phyloP scores from a whole-genome alignment of 2,888 invertebrate species.

The Stenodema calcarata region DNA sequence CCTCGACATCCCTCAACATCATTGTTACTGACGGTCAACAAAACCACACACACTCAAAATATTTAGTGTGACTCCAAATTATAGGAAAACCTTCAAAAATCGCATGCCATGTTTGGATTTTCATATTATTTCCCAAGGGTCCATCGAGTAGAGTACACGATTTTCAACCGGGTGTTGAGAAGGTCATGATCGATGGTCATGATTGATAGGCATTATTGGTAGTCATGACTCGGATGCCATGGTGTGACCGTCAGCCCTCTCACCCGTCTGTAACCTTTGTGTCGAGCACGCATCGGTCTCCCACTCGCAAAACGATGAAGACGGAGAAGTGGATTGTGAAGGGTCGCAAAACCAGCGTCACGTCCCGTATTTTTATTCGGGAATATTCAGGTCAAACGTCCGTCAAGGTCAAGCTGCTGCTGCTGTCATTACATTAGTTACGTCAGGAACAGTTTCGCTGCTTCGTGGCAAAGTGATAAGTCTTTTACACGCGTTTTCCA shows the following conservation, averaged over 20 bases:
- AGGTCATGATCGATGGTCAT: background rate
- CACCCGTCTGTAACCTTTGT: conserved; percentile 14
- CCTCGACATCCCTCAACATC: too few species aligned
- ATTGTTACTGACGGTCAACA: too few species aligned
- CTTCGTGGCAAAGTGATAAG: background rate
- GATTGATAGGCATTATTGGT: background rate
- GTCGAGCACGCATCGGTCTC: conserved; percentile 9
- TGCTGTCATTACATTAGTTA: background rate
- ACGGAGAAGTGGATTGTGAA: background rate
- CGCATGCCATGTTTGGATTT: too few species aligned
- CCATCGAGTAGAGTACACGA: background rate
- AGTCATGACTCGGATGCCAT: background rate
- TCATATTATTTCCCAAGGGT: background rate
- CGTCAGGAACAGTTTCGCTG: background rate
- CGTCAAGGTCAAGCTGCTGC: background rate
- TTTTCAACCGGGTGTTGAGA: background rate
- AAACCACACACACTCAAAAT: too few species aligned
- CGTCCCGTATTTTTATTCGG: background rate
- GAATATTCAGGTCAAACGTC: conserved; percentile 1
- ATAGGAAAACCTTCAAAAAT: too few species aligned
- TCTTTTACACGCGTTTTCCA: background rate
- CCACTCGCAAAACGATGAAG: background rate
- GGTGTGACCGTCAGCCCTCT: background rate
- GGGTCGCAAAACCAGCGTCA: background rate
- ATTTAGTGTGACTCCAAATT: too few species aligned